phyloP scores from a whole-genome alignment of 2,113 vertebrate species.

The Redunca redunca region DNA sequence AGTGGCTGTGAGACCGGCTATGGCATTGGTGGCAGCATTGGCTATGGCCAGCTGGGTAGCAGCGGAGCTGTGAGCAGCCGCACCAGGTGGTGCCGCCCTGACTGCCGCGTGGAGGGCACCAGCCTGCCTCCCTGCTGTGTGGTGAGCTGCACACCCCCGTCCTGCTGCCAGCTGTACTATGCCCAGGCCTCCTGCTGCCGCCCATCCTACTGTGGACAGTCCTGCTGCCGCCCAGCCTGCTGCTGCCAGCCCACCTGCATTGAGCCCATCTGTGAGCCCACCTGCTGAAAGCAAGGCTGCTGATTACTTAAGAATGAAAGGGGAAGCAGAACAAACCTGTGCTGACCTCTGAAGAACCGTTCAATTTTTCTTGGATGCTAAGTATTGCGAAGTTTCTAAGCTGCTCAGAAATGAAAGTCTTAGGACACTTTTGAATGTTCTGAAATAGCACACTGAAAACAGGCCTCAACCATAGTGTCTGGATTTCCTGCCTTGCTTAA shows the following conservation, averaged over 20 bases:
- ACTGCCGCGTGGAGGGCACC: conserved; percentile 63
- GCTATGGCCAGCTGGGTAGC: neutral
- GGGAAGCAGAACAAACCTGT: neutral
- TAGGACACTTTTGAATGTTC: neutral
- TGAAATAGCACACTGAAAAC: neutral
- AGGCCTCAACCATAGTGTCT: neutral
- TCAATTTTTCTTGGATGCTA: neutral
- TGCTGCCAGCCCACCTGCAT: conserved; percentile 31
- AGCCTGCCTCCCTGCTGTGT: conserved; percentile 66
- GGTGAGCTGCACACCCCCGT: conserved; percentile 40
- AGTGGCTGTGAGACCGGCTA: neutral
- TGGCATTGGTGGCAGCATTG: neutral
- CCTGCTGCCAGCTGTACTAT: conserved; percentile 69
- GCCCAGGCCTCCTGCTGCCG: conserved; percentile 70
- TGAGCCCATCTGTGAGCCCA: neutral
- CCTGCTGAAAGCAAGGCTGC: neutral
- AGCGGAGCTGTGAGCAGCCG: conserved; percentile 33
- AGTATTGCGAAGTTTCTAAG: neutral
- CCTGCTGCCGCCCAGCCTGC: conserved; percentile 64
- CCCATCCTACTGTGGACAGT: conserved; percentile 70
- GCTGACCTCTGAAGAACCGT: neutral
- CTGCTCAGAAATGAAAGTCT: neutral
- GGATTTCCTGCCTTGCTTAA: neutral
- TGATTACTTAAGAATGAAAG: neutral
- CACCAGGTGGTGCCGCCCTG: conserved; percentile 66